Evolutionary conservation across 2,113 vertebrate genomes (phyloP), one percentile per base, ranked within the genome.

Genomic region (Ptilorrhoa leucosticta): DNA sequence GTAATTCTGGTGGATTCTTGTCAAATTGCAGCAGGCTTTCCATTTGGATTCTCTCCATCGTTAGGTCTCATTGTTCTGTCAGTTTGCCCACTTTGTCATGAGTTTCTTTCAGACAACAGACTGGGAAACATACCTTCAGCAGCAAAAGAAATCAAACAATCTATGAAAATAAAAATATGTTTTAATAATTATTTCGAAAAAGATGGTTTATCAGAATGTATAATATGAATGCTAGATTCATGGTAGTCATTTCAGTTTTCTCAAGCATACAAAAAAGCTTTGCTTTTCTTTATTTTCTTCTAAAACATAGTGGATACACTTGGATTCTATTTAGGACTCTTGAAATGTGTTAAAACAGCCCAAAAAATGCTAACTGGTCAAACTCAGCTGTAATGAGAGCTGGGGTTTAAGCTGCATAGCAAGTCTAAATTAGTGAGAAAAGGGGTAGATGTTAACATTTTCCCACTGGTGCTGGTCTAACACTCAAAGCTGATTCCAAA

Each of bases 61-160:
- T 86, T 90, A 90, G 75, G 71, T 93, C 95, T 96, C 86, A 95
- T 89, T 97, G 96, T 97, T 94, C 94, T 96, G 95, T 93, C 88
- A 87, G 71, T 76, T 66, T 90, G 96, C 96, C 97, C 86, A 84
- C 82, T 96, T 95, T 68, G 47, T 96, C 90, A 93, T 63, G 88
- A 93, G 54, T 73, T 89, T 92, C 54, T 83, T 96, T 87, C 78
- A 96, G 79, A 78, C 70, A 94, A 91, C 90, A 94, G 85, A 77
- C 82, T 82, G 88, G 93, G 54, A 84, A 93, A 94, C 64, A 83
- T 91, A 87, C 60, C 56, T 95, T 90, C 81, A 90, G 48, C 81
- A 94, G 94, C 22, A 87, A 85, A 91, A 93, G 66, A 72, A 94
- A 73, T 58, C 79, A 93, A 91, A 75, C 50, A 45, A 60, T 60